phyloP scores from a whole-genome alignment of 2,113 vertebrate genomes.

The Lanius ludovicianus region DNA sequence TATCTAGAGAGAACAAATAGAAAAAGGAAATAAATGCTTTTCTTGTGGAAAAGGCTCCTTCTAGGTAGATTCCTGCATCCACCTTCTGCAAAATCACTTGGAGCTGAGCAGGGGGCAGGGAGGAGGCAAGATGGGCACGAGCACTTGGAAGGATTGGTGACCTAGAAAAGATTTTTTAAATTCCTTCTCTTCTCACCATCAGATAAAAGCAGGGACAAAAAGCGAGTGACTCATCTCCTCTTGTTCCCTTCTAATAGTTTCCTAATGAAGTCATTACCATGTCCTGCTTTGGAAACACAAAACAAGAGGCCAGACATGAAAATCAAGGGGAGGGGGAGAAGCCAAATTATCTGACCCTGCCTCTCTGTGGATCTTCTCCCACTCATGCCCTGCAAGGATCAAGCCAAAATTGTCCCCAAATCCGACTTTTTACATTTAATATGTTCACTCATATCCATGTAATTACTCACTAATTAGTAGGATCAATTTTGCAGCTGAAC shows the following conservation, averaged over 20 bases:
- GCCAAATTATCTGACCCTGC: background rate
- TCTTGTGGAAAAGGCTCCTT: background rate
- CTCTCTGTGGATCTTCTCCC: background rate
- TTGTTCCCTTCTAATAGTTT: slow-evolving; percentile 57
- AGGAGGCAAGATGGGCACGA: background rate
- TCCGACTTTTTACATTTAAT: background rate
- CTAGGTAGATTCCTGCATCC: background rate
- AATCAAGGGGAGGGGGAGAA: background rate
- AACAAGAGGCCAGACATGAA: background rate
- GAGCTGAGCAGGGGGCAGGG: background rate
- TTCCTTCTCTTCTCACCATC: slow-evolving; percentile 50
- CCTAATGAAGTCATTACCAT: slow-evolving; percentile 58
- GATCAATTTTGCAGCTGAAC: background rate
- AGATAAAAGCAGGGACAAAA: slow-evolving; percentile 47
- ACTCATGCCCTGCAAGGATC: background rate
- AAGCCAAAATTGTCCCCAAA: background rate
- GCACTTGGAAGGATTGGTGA: slow-evolving; percentile 2
- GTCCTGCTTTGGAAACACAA: background rate
- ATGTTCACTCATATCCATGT: accelerated
- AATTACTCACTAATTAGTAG: background rate
- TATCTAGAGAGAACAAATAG: background rate
- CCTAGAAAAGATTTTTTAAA: slow-evolving; percentile 58
- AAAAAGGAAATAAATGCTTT: background rate
- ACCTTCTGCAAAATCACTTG: slow-evolving; percentile 34
- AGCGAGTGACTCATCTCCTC: slow-evolving; percentile 24